Base-by-base conservation (phyloP, 2,797 vertebrate species). In the Muscicapa striata region DNA sequence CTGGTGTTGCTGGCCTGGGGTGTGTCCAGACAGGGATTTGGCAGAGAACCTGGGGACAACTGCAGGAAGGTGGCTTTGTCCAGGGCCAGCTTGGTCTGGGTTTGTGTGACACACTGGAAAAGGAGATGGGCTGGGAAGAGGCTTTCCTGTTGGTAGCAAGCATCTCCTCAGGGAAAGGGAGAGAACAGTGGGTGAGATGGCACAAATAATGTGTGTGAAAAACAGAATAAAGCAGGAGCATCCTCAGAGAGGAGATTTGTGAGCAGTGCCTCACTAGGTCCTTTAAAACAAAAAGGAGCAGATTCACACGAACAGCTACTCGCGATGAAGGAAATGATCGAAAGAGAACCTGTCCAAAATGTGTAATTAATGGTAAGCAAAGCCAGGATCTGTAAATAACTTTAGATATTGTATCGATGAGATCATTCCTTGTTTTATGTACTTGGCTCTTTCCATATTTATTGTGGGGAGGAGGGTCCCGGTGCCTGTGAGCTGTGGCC, bases 351-450 rank as follows among this genome's bases (percentile, higher is more conserved):
- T 8, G 23, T 94, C 96, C 88, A 72, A 86, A 76, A 3, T 69
- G 78, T 63, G 79, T 84, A 83, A 87, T 67, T 66, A 92, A 92
- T 40, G 92, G 89, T 92, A 3, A 82, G 86, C 49, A 41, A 96
- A 97, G 93, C 98, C 97, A 96, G 98, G 98, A 98, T 97, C 97
- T 98, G 98, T 98, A 98, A 98, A 98, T 98, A 98, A 97, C 98
- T 98, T 98, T 97, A 97, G 98, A 97, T 98, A 98, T 97, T 97
- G 97, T 98, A 97, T 97, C 97, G 64, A 63, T 98, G 95, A 98
- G 96, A 97, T 95, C 95, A 97, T 96, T 97, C 96, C 95, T 97
- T 97, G 98, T 96, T 98, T 98, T 95, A 43, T 97, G 96, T 98
- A 98, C 98, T 97, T 96, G 95, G 95, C 93, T 98, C 97, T 98